phyloP scores from a whole-genome alignment of 2,797 vertebrate genomes.

The Tapera naevia region DNA sequence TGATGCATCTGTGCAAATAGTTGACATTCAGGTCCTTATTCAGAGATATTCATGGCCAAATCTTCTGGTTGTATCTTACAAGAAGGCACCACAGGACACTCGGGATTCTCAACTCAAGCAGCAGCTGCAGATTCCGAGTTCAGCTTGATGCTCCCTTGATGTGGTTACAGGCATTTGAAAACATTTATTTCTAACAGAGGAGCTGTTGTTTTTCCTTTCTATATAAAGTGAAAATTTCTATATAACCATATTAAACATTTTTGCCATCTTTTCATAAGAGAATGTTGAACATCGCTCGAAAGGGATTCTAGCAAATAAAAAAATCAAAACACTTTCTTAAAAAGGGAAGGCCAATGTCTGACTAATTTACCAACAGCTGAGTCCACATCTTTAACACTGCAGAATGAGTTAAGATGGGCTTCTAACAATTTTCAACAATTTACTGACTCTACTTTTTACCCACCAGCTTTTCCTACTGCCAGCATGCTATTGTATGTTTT shows the following conservation, averaged over 20 bases:
- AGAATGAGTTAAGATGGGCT: neutral
- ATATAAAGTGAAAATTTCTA: neutral
- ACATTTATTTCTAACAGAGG: neutral
- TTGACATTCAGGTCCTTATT: neutral
- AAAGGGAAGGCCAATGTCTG: neutral
- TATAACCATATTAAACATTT: neutral
- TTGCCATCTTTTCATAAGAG: neutral
- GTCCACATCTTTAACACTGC: neutral
- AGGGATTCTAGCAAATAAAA: neutral
- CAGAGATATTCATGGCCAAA: neutral
- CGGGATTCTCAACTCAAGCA: neutral
- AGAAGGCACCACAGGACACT: neutral
- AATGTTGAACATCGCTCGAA: neutral
- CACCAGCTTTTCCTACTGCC: neutral
- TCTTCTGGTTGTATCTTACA: neutral
- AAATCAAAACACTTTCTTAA: neutral
- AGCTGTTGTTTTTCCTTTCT: neutral
- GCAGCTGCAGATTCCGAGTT: neutral
- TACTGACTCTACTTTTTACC: neutral
- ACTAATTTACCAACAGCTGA: neutral
- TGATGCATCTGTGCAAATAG: neutral
- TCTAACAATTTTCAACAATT: neutral
- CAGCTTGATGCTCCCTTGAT: neutral
- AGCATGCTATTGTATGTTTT: neutral
- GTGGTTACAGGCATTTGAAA: neutral